Conservation (phyloP, 2,113 vertebrate genomes). For the Aplodontia rufa region DNA sequence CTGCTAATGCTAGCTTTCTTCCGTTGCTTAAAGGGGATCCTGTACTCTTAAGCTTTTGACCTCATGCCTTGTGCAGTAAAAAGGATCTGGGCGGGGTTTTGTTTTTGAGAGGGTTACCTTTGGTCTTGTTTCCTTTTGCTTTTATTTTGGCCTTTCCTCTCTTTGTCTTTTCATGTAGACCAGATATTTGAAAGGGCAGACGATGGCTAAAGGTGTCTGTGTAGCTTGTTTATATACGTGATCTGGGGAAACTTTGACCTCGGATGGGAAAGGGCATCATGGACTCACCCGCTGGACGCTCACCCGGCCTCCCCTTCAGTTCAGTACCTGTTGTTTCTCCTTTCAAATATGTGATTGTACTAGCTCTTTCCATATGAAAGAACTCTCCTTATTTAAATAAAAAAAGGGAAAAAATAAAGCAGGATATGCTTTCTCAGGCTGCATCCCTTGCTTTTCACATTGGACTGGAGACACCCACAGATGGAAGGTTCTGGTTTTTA, state of each 20-base stretch:
- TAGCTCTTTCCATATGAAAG: conserved; percentile 95
- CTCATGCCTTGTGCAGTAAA: conserved; percentile 82
- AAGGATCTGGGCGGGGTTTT: conserved; percentile 22
- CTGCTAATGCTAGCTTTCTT: conserved; percentile 67
- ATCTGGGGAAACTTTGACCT: conserved; percentile 79
- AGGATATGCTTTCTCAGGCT: conserved; percentile 88
- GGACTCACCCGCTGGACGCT: conserved; percentile 80
- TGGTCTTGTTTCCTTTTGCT: conserved; percentile 46
- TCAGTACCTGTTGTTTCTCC: conserved; percentile 92
- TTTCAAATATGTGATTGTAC: conserved; percentile 97
- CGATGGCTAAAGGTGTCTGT: conserved; percentile 87
- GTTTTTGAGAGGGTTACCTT: conserved; percentile 13
- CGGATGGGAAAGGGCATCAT: conserved; percentile 77
- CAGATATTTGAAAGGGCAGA: conserved; percentile 89
- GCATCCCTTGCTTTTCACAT: not conserved
- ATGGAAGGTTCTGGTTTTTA: not conserved
- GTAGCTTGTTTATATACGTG: conserved; percentile 82
- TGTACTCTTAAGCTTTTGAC: conserved; percentile 78
- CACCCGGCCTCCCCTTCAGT: conserved; percentile 83
- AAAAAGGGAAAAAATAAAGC: conserved; percentile 89
- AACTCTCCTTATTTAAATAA: conserved; percentile 95
- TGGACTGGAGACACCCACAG: not conserved
- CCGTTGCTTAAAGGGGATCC: conserved; percentile 74
- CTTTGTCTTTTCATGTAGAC: conserved; percentile 86
- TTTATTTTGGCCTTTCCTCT: conserved; percentile 86